Evolutionary conservation across 2,888 invertebrate species (phyloP).

Genomic region (Mesoligia furuncula): DNA sequence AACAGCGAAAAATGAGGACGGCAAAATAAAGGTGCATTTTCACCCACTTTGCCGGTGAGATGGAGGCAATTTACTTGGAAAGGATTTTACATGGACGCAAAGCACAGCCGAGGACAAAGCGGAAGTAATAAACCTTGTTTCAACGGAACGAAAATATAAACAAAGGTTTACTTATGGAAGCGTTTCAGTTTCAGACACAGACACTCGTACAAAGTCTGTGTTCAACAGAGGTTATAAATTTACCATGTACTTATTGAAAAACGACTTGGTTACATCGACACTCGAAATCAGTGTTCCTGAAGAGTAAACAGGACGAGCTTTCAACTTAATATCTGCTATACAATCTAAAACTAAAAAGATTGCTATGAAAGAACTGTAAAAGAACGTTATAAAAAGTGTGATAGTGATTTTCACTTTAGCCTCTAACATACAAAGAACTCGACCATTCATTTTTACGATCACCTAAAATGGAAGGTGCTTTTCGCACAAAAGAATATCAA

Average conservation of each 20-base stretch:
- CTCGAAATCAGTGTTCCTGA: constrained; percentile 11
- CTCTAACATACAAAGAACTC: constrained; percentile 60
- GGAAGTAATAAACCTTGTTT: constrained; percentile 82
- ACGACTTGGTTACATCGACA: constrained; percentile 18
- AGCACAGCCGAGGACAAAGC: constrained; percentile 78
- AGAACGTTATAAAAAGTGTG: constrained; percentile 60
- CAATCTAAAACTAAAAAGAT: constrained; percentile 57
- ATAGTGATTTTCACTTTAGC: constrained; percentile 65
- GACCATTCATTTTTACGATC: constrained; percentile 69
- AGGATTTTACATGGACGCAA: constrained; percentile 78
- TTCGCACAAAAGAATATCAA: constrained; percentile 62
- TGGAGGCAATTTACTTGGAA: constrained; percentile 80
- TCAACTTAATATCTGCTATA: constrained; percentile 60
- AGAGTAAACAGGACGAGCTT: constrained; percentile 42
- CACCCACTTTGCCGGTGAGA: constrained; percentile 74
- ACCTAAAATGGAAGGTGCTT: constrained; percentile 62
- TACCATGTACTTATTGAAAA: constrained; percentile 23
- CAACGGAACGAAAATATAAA: constrained; percentile 79
- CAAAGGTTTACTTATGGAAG: constrained; percentile 67
- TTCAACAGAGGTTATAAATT: constrained; percentile 21
- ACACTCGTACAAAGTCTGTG: constrained; percentile 45
- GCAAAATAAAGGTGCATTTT: constrained; percentile 76
- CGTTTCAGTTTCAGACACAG: constrained; percentile 56
- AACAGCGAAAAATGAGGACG: constrained; percentile 68
- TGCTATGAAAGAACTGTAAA: constrained; percentile 62